A percentile compares a stretch with the other conserved stretches of the same genome.
Evolutionary conservation across 37 sponge, comb jelly and placozoan species (phyloP).

Genomic region (Aplysina aerophoba): DNA sequence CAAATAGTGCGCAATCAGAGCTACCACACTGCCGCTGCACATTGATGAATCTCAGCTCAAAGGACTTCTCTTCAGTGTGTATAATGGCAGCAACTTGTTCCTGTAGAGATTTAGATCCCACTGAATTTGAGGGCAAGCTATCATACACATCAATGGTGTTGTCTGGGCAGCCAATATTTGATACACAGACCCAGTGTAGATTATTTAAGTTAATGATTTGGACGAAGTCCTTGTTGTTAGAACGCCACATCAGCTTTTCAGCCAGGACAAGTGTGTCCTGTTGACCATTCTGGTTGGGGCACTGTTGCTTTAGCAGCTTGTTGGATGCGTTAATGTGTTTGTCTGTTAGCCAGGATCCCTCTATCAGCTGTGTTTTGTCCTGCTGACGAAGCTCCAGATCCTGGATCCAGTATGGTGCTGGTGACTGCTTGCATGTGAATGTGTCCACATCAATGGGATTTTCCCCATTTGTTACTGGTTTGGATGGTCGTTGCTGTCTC

Average conservation of each 20-base stretch:
- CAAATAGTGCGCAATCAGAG: conserved; percentile 29
- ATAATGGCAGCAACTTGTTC: conserved; percentile 4
- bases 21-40: conserved; percentile 28
- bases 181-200: conserved; percentile 47
- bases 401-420: conserved; percentile 16
- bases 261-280: conserved; percentile 39
- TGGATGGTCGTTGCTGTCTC: no score
- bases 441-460: conserved; percentile 2
- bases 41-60: conserved; percentile 1
- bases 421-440: conserved; percentile 8
- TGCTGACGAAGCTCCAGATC: conserved; percentile 8
- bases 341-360: conserved; percentile 38
- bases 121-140: conserved; percentile 26
- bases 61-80: background rate
- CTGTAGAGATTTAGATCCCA: conserved; percentile 12
- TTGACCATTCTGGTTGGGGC: conserved; percentile 35
- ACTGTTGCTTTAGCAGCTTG: conserved; percentile 27
- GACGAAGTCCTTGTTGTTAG: conserved; percentile 29
- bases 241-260: conserved; percentile 11
- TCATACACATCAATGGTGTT: conserved; percentile 9
- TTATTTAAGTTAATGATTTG: conserved; percentile 38
- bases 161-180: conserved; percentile 35
- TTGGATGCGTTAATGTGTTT: conserved; percentile 26
- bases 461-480: no score
- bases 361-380: background rate